These are phyloP conservation scores for Tursiops truncatus DNA, from an alignment of 2,113 vertebrate genomes.

Conservation along the genomic window DNA sequence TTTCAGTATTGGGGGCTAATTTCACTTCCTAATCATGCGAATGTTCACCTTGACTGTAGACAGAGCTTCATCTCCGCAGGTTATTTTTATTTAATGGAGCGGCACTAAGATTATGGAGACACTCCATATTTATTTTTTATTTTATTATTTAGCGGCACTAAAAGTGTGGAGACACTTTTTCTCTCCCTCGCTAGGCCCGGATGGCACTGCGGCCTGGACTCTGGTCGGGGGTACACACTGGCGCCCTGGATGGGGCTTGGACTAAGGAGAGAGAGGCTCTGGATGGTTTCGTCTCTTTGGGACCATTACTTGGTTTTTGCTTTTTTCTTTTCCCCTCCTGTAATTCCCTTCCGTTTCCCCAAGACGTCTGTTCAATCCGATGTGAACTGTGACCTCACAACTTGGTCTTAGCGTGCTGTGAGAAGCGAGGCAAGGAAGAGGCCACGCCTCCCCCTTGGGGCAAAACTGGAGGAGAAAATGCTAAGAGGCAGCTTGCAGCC, in stretches of 20 bases:
- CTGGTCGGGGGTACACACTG: no score
- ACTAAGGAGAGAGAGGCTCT: not conserved
- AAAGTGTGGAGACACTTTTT: not conserved
- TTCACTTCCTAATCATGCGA: not conserved
- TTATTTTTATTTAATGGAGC: not conserved
- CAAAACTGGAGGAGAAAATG: not conserved
- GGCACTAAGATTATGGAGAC: not conserved
- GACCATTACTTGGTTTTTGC: not conserved
- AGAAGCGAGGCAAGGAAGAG: not conserved
- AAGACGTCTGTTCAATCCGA: not conserved
- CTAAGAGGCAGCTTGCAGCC: not conserved
- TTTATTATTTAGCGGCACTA: no score
- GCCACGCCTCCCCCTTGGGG: not conserved
- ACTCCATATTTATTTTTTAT: no score
- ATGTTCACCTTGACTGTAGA: not conserved
- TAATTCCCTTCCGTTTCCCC: not conserved
- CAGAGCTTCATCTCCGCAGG: not conserved
- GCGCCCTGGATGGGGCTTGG: no score
- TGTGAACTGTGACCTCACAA: not conserved
- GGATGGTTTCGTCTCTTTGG: not conserved
- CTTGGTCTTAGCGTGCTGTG: not conserved
- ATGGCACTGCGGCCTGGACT: not conserved
- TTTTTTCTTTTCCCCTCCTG: not conserved
- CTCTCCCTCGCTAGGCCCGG: not conserved
- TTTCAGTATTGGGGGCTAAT: not conserved